Percentiles rank a stretch among this genome's conserved stretches.
Conservation (phyloP, 64 coral and sea anemone species). For the Montipora cactus region DNA sequence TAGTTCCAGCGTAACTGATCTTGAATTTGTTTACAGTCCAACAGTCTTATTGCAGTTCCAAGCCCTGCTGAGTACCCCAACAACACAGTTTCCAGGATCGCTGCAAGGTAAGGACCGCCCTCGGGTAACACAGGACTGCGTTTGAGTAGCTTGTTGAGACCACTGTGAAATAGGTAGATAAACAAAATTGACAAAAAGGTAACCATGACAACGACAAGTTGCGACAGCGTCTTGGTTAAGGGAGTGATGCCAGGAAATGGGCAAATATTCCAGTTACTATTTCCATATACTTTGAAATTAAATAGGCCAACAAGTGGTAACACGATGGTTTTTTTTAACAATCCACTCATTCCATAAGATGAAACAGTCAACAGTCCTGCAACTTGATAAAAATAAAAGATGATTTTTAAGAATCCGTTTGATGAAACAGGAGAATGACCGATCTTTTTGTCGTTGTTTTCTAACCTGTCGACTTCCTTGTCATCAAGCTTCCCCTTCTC, state of each 20-base stretch:
- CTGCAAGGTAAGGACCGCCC: constrained; percentile 54
- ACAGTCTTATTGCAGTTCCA: constrained; percentile 14
- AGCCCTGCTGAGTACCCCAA: constrained; percentile 44
- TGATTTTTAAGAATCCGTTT: constrained; percentile 44
- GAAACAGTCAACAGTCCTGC: constrained; percentile 21
- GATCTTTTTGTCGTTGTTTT: background rate
- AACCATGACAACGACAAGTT: background rate
- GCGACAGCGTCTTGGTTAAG: constrained; percentile 7
- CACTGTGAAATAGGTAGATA: constrained; percentile 30
- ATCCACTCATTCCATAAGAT: background rate
- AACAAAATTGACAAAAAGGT: background rate
- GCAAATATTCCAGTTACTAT: constrained; percentile 1
- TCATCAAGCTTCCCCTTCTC: background rate
- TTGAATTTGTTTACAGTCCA: constrained; percentile 37
- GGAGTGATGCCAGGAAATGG: constrained; percentile 37
- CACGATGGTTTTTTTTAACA: constrained; percentile 6
- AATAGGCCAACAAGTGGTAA: constrained; percentile 5
- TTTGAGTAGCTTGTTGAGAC: constrained; percentile 8
- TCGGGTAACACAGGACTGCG: background rate
- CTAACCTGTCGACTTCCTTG: background rate
- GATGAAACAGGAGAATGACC: background rate
- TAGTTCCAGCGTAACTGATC: background rate
- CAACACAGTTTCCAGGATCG: constrained; percentile 52
- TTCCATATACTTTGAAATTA: constrained; percentile 4
- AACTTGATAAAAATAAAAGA: constrained; percentile 77